These are phyloP conservation scores for Halcyon malimbica DNA, from an alignment of 2,113 vertebrate genomes.

Conservation along the genomic window DNA sequence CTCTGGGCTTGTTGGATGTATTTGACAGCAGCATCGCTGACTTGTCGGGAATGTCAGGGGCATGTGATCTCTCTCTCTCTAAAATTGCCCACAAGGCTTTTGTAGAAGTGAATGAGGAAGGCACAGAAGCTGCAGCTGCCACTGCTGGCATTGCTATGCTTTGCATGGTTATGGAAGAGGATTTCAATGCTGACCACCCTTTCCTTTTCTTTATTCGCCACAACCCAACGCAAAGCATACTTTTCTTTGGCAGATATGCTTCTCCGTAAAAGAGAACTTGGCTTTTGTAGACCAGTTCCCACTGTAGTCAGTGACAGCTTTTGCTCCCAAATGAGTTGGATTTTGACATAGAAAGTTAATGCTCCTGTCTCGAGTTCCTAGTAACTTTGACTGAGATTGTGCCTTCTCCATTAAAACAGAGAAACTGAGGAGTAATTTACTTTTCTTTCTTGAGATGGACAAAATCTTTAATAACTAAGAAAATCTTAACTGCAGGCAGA, in stretches of 20 bases:
- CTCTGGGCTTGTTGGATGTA: conserved; percentile 83
- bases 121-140: conserved; percentile 90
- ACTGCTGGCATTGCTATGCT: conserved; percentile 74
- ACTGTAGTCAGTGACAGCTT: not conserved
- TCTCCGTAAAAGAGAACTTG: conserved; percentile 60
- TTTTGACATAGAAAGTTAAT: not conserved
- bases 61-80: conserved; percentile 83
- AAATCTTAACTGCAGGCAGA: not conserved
- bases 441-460: not conserved
- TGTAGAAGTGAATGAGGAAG: conserved; percentile 93
- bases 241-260: conserved; percentile 84
- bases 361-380: not conserved
- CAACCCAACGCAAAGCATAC: conserved; percentile 79
- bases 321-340: not conserved
- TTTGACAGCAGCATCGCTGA: conserved; percentile 80
- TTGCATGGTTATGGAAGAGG: conserved; percentile 74
- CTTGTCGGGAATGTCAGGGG: conserved; percentile 87
- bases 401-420: not conserved
- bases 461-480: not conserved
- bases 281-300: not conserved
- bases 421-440: not conserved
- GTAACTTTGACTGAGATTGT: not conserved
- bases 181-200: conserved; percentile 87
- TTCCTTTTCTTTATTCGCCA: conserved; percentile 93
- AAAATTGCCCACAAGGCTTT: conserved; percentile 89